These are phyloP conservation scores for Papilio machaon DNA, from an alignment of 1,140 invertebrate genomes.

Conservation along the genomic window DNA sequence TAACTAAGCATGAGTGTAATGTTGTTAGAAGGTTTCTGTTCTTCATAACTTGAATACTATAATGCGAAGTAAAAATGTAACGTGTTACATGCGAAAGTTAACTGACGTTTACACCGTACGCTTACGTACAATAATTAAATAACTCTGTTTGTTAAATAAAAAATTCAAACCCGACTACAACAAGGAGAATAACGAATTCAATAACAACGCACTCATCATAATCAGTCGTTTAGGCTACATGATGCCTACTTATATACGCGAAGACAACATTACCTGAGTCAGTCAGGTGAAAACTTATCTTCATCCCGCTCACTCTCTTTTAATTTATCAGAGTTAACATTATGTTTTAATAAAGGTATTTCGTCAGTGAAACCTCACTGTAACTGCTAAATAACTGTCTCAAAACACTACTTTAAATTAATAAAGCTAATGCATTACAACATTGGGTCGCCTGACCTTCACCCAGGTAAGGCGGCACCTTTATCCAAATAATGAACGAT, in stretches of 20 bases:
- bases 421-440: slow-evolving; percentile 20
- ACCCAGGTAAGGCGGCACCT: neutral
- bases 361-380: neutral
- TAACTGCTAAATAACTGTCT: neutral
- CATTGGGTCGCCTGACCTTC: neutral
- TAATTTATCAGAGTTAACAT: no score
- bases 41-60: neutral
- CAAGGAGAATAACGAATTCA: no score
- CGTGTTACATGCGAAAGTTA: neutral
- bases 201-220: no score
- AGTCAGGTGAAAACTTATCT: no score
- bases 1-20: neutral
- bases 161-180: no score
- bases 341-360: no score
- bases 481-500: neutral
- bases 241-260: no score
- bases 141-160: no score
- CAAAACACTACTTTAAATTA: slow-evolving; percentile 4
- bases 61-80: neutral
- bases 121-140: neutral
- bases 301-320: no score
- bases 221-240: no score
- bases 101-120: neutral
- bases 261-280: no score
- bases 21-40: slow-evolving; percentile 13